These are phyloP conservation scores for Pilophorus perplexus DNA, from an alignment of 2,888 invertebrate species.

Conservation along the genomic window DNA sequence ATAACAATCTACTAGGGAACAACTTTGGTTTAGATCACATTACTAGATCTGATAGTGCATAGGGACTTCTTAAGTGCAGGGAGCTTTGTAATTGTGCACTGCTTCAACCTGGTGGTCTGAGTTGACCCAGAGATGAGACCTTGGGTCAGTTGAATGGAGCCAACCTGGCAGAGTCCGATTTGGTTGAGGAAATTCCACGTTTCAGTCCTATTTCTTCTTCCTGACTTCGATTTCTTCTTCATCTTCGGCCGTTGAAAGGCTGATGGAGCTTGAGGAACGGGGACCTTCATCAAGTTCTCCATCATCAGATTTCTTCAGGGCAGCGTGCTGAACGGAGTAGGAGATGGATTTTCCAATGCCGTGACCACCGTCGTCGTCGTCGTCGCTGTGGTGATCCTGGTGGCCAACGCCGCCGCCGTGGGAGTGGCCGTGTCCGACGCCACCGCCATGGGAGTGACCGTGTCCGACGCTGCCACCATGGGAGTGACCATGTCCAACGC, in stretches of 20 bases:
- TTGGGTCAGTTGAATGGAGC: no score
- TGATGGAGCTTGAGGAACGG: slow-evolving; percentile 39
- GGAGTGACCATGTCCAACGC: slow-evolving; percentile 44
- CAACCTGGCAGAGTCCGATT: no score
- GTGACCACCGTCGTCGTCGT: slow-evolving; percentile 42
- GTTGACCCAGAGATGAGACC: background rate
- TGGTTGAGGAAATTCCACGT: no score
- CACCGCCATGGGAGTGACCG: slow-evolving; percentile 40
- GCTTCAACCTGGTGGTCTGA: background rate
- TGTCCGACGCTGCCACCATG: slow-evolving; percentile 45
- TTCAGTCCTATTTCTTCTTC: slow-evolving; percentile 16
- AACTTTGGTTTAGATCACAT: slow-evolving; percentile 22
- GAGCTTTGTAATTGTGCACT: background rate
- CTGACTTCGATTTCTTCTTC: slow-evolving; percentile 32
- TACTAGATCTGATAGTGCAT: background rate
- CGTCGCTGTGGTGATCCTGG: slow-evolving; percentile 43
- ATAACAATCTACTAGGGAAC: background rate
- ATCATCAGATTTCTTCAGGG: slow-evolving; percentile 39
- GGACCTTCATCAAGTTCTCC: slow-evolving; percentile 17
- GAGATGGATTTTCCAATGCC: slow-evolving; percentile 37
- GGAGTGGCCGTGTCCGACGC: slow-evolving; percentile 42
- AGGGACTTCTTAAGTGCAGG: background rate
- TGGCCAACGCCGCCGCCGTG: slow-evolving; percentile 42
- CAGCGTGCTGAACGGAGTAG: slow-evolving; percentile 42
- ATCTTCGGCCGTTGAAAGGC: slow-evolving; percentile 17